Evolutionary conservation across 92 coral and sea anemone genomes (phyloP).

Genomic region (Heliopora coerulea): DNA sequence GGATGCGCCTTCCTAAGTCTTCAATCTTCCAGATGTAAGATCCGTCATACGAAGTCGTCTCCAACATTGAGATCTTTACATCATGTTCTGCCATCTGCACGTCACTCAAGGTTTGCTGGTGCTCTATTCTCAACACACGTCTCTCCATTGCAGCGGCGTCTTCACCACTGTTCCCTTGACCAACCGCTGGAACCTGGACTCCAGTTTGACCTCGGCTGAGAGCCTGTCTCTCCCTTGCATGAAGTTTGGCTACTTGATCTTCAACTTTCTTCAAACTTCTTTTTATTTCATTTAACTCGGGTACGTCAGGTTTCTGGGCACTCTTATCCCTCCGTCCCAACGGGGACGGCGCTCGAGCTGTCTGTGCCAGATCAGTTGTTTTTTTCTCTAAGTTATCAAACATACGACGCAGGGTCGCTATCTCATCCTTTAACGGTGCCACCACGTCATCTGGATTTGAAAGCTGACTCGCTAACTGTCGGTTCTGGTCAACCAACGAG

Average conservation of each 20-base stretch:
- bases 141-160: slow-evolving; percentile 41
- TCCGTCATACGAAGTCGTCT: slow-evolving; percentile 70
- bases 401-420: slow-evolving; percentile 52
- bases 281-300: slow-evolving; percentile 13
- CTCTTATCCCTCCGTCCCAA: not conserved
- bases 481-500: not conserved
- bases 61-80: slow-evolving; percentile 64
- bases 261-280: not conserved
- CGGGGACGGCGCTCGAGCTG: not conserved
- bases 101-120: slow-evolving; percentile 63
- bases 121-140: slow-evolving; percentile 60
- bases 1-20: slow-evolving; percentile 59
- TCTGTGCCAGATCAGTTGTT: not conserved
- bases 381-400: not conserved
- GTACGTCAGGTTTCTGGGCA: slow-evolving; percentile 13
- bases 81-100: slow-evolving; percentile 77
- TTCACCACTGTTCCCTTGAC: slow-evolving; percentile 34
- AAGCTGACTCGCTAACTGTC: slow-evolving; percentile 43
- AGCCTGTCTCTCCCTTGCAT: slow-evolving; percentile 5
- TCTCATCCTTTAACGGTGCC: slow-evolving; percentile 53
- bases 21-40: slow-evolving; percentile 75
- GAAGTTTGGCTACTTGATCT: slow-evolving; percentile 24
- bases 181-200: not conserved
- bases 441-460: slow-evolving; percentile 57
- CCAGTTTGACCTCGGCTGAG: slow-evolving; percentile 6